Conservation (phyloP, 2,888 invertebrate genomes). For the Eilema sororculum region DNA sequence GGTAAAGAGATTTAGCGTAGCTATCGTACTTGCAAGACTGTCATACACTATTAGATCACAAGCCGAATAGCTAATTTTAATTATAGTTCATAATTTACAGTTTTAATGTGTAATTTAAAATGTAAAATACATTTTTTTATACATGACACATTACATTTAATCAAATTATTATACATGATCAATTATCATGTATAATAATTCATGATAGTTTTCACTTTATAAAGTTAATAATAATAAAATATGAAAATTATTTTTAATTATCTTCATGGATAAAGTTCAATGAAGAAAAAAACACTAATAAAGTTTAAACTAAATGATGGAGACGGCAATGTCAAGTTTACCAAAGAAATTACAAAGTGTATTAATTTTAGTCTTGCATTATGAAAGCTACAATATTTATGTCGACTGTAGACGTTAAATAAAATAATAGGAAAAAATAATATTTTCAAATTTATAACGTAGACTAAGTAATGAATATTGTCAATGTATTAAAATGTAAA, state of each 20-base stretch:
- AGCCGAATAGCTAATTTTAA: background rate
- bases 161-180: too few species aligned
- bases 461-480: slow-evolving; percentile 42
- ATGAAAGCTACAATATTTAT: slow-evolving; percentile 3
- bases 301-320: too few species aligned
- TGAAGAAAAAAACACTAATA: too few species aligned
- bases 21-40: slow-evolving; percentile 24
- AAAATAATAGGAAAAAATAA: slow-evolving; percentile 43
- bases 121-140: too few species aligned
- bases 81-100: background rate
- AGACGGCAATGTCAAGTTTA: too few species aligned
- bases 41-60: background rate
- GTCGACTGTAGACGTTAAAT: slow-evolving; percentile 33
- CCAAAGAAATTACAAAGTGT: background rate
- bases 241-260: too few species aligned
- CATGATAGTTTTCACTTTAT: too few species aligned
- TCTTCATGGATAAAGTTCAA: too few species aligned
- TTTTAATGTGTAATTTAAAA: background rate
- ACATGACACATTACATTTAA: background rate
- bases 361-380: slow-evolving; percentile 18
- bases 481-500: slow-evolving; percentile 25
- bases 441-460: slow-evolving; percentile 52
- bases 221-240: too few species aligned
- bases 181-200: too few species aligned
- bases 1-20: slow-evolving; percentile 14